A percentile compares a stretch with the other conserved stretches of the same genome.
Evolutionary conservation across 2,113 vertebrate genomes (phyloP).

Genomic region (Leucoraja erinaceus): DNA sequence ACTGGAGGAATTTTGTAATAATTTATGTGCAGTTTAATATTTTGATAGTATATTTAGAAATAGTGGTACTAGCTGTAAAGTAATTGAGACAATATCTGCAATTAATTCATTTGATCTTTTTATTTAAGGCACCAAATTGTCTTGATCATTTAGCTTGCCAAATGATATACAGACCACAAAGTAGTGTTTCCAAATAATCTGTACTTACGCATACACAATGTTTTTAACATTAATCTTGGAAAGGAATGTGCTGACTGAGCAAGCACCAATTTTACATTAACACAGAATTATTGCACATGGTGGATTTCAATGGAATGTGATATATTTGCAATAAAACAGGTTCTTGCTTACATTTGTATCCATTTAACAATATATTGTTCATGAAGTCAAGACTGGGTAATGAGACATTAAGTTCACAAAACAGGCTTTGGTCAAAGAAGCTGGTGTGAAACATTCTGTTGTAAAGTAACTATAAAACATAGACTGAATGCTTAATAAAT

Average conservation of each 20-base stretch:
- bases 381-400: too few species aligned
- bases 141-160: not conserved
- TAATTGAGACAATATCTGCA: not conserved
- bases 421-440: not conserved
- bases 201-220: not conserved
- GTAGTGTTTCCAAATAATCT: not conserved
- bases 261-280: not conserved
- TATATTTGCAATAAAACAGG: not conserved
- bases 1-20: not conserved
- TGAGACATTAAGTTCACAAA: not conserved
- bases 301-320: not conserved
- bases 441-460: too few species aligned
- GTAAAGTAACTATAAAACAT: not conserved
- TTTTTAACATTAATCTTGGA: not conserved
- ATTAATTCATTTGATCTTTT: not conserved
- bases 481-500: not conserved
- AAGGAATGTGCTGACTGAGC: not conserved
- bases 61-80: not conserved
- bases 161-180: not conserved
- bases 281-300: not conserved
- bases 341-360: not conserved
- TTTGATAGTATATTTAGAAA: not conserved
- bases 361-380: not conserved
- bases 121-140: not conserved
- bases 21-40: too few species aligned